phyloP scores from a whole-genome alignment of 2,113 vertebrate genomes.

The Tetrao urogallus region DNA sequence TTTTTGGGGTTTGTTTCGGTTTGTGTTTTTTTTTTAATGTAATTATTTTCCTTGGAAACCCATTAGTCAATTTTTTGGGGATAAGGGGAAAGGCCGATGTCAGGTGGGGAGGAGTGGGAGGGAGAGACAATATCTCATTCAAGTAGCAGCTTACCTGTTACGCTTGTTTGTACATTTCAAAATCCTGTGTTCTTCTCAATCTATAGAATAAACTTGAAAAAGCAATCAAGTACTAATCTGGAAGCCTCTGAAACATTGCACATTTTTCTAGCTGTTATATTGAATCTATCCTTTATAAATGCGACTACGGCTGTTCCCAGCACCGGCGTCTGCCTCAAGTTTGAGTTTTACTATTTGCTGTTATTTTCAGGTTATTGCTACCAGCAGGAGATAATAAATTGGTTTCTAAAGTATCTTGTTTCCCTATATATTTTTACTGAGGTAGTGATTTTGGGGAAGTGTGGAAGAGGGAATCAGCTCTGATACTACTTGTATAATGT shows the following conservation, averaged over 20 bases:
- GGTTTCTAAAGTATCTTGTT: constrained; percentile 55
- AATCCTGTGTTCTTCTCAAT: constrained; percentile 29
- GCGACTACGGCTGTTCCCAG: constrained; percentile 35
- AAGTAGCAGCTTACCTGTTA: constrained; percentile 42
- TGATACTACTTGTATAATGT: constrained; percentile 49
- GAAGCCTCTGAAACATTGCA: constrained; percentile 13
- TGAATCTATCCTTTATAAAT: constrained; percentile 50
- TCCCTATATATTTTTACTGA: constrained; percentile 50
- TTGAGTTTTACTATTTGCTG: constrained; percentile 56
- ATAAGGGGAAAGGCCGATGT: not conserved
- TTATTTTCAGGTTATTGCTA: constrained; percentile 67
- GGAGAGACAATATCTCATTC: not conserved
- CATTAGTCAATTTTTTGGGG: not conserved
- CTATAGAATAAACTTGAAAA: constrained; percentile 31
- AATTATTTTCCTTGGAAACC: not conserved
- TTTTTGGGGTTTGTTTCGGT: too few species aligned
- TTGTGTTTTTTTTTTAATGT: not conserved
- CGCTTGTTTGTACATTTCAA: not conserved
- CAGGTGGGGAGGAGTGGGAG: not conserved
- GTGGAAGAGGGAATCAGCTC: not conserved
- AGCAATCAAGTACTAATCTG: constrained; percentile 64
- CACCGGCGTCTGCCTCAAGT: constrained; percentile 43
- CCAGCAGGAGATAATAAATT: constrained; percentile 65
- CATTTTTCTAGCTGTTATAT: constrained; percentile 43
- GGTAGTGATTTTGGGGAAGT: constrained; percentile 23